These are phyloP conservation scores for Epizoanthus stellaris DNA, from an alignment of 92 coral and sea anemone genomes.

Conservation along the genomic window DNA sequence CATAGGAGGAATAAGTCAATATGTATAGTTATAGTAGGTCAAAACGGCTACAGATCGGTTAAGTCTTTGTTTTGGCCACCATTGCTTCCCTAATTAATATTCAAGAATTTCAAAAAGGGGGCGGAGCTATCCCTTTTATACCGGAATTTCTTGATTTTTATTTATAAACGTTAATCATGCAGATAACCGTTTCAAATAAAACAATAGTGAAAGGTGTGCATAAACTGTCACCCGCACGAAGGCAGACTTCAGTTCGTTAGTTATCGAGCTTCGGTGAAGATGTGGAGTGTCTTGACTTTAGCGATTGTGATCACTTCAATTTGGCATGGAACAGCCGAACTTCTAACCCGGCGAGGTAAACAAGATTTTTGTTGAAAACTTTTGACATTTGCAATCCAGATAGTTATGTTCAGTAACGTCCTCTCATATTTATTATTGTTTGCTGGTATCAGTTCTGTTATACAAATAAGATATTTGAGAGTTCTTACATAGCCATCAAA, in stretches of 20 bases:
- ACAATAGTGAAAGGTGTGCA: slow-evolving; percentile 9
- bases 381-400: not conserved
- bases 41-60: too few relatives aligned
- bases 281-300: slow-evolving; percentile 20
- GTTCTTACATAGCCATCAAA: too few relatives aligned
- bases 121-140: too few relatives aligned
- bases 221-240: not conserved
- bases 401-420: not conserved
- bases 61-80: too few relatives aligned
- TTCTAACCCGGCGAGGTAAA: slow-evolving; percentile 12
- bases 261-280: slow-evolving; percentile 2
- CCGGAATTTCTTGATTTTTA: too few relatives aligned
- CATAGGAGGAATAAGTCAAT: too few relatives aligned
- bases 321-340: slow-evolving; percentile 15
- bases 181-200: slow-evolving; percentile 6
- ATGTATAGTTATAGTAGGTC: too few relatives aligned
- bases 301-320: not conserved
- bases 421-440: too few relatives aligned
- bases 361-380: not conserved
- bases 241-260: not conserved
- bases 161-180: not conserved
- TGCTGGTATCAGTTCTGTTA: too few relatives aligned
- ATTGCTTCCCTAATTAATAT: too few relatives aligned
- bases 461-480: too few relatives aligned
- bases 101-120: too few relatives aligned